Percentiles rank a stretch among this genome's conserved stretches.
Evolutionary conservation across 1,140 invertebrate genomes (phyloP).

Genomic region (Tribolium madens): DNA sequence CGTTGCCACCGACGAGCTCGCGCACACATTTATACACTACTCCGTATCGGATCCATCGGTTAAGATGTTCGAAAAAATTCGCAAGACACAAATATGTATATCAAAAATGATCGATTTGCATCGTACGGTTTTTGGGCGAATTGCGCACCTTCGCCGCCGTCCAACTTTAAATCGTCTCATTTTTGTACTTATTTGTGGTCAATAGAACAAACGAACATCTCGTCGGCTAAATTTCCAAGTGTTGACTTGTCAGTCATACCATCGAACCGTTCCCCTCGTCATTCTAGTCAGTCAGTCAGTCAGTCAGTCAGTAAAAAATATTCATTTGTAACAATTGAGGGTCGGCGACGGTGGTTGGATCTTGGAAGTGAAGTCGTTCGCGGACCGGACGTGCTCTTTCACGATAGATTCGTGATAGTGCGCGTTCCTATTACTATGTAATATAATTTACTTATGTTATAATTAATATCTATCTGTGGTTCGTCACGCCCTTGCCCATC

Average conservation of each 20-base stretch:
- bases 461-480: constrained; percentile 55
- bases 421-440: constrained; percentile 60
- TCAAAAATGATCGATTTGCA: neutral
- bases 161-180: neutral
- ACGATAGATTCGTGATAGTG: constrained; percentile 51
- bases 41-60: constrained; percentile 63
- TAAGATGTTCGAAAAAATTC: constrained; percentile 12
- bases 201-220: neutral
- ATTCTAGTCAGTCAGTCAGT: constrained; percentile 45
- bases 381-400: constrained; percentile 44
- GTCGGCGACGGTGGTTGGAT: constrained; percentile 8
- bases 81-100: too few relatives aligned
- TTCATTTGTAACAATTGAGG: neutral
- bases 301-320: too few relatives aligned
- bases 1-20: constrained; percentile 55
- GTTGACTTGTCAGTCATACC: constrained; percentile 7
- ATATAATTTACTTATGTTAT: constrained; percentile 57
- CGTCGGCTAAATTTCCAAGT: neutral
- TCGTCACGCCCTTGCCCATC: constrained; percentile 61
- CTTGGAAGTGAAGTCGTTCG: constrained; percentile 29
- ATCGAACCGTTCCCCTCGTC: too few relatives aligned
- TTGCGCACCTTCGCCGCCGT: constrained; percentile 10
- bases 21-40: constrained; percentile 64
- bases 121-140: constrained; percentile 1
- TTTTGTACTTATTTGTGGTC: neutral